These are phyloP conservation scores for Liodrosophila aerea DNA, from an alignment of 2,888 invertebrate species.

Conservation along the genomic window DNA sequence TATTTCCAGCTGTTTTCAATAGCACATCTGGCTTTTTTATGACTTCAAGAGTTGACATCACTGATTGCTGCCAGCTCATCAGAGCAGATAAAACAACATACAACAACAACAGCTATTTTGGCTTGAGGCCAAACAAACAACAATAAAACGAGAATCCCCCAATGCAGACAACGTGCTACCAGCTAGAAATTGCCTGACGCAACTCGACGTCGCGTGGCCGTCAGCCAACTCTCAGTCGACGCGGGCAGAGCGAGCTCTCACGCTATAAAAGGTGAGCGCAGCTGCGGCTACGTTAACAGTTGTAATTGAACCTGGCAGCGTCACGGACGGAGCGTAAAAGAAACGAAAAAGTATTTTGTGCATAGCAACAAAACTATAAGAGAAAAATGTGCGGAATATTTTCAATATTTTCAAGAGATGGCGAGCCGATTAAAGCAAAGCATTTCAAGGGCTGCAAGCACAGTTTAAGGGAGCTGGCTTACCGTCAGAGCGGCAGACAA, in stretches of 20 bases:
- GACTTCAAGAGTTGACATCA: no score
- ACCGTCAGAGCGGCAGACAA: slow-evolving; percentile 80
- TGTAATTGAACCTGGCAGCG: slow-evolving; percentile 11
- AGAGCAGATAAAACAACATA: no score
- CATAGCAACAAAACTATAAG: background rate
- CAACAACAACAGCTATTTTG: no score
- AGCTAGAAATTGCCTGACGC: slow-evolving; percentile 22
- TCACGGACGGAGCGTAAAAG: background rate
- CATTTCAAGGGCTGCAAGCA: slow-evolving; percentile 64
- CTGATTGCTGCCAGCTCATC: no score
- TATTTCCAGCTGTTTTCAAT: no score
- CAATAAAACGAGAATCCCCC: background rate
- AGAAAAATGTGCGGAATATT: slow-evolving; percentile 81
- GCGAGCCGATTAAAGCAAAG: slow-evolving; percentile 64
- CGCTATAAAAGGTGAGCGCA: slow-evolving; percentile 21
- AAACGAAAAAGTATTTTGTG: background rate
- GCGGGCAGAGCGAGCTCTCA: background rate
- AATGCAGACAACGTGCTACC: background rate
- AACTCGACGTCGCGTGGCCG: slow-evolving; percentile 3
- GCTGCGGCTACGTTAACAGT: slow-evolving; percentile 12
- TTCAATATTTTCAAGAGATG: slow-evolving; percentile 80
- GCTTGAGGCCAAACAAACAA: no score
- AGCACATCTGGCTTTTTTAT: no score
- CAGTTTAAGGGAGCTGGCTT: slow-evolving; percentile 79
- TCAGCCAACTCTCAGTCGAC: background rate